phyloP scores from a whole-genome alignment of 2,888 invertebrate species.

The Himalopsyche kuldschensis region DNA sequence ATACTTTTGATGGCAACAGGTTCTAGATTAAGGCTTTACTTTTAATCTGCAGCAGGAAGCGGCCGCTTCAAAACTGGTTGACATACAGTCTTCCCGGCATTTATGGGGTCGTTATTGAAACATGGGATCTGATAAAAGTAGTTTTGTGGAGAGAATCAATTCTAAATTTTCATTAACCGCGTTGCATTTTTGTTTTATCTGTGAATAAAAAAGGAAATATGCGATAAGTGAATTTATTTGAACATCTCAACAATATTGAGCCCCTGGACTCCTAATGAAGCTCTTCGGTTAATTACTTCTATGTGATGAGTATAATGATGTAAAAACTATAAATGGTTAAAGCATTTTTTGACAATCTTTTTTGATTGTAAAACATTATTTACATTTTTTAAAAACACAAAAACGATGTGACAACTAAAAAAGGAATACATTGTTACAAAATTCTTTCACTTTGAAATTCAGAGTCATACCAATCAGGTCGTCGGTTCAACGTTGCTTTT shows the following conservation, averaged over 20 bases:
- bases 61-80: not conserved
- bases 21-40: not conserved
- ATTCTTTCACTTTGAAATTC: not conserved
- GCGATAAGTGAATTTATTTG: too few species aligned
- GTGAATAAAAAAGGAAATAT: too few species aligned
- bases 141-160: not conserved
- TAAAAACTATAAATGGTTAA: too few species aligned
- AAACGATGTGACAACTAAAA: too few species aligned
- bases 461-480: not conserved
- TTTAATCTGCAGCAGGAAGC: not conserved
- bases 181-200: too few species aligned
- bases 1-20: conserved; percentile 1
- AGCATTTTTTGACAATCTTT: too few species aligned
- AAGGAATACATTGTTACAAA: not conserved
- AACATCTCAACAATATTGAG: too few species aligned
- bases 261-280: too few species aligned
- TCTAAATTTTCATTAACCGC: not conserved
- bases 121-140: not conserved
- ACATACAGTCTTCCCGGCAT: not conserved
- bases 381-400: too few species aligned
- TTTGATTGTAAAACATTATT: too few species aligned
- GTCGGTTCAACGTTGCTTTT: not conserved
- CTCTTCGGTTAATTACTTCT: too few species aligned
- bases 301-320: too few species aligned
- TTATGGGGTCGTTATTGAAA: not conserved